phyloP scores from a whole-genome alignment of 2,113 vertebrate species.

The Acanthisitta chloris region DNA sequence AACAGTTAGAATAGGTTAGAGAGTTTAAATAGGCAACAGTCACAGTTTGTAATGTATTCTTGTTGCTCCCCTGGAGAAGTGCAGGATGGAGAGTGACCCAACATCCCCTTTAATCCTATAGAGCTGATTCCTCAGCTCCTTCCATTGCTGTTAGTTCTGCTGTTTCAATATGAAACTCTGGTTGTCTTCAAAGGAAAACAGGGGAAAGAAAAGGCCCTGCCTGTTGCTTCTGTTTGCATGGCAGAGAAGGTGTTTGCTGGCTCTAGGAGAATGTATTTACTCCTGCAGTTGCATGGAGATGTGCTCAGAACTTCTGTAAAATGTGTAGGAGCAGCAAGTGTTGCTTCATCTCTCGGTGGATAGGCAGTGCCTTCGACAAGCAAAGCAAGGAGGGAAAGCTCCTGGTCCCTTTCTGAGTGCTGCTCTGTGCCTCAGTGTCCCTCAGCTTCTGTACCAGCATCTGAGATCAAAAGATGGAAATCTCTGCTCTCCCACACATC shows the following conservation, averaged over 20 bases:
- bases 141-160: accelerated
- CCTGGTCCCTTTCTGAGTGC: accelerated
- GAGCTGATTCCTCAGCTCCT: neutral
- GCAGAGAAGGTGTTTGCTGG: accelerated
- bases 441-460: accelerated
- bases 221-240: neutral
- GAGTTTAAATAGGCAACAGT: no score
- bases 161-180: accelerated
- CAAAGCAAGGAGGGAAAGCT: neutral
- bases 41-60: no score
- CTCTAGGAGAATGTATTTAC: neutral
- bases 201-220: accelerated
- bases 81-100: neutral
- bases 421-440: neutral
- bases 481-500: neutral
- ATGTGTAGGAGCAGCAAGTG: neutral
- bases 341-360: neutral
- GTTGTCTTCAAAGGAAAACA: neutral
- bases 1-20: no score
- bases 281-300: neutral
- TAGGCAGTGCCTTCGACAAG: neutral
- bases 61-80: neutral
- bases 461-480: neutral
- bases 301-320: neutral
- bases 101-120: neutral